These are phyloP conservation scores for Dexiosoma caninum DNA, from an alignment of 2,888 invertebrate species.

Conservation along the genomic window DNA sequence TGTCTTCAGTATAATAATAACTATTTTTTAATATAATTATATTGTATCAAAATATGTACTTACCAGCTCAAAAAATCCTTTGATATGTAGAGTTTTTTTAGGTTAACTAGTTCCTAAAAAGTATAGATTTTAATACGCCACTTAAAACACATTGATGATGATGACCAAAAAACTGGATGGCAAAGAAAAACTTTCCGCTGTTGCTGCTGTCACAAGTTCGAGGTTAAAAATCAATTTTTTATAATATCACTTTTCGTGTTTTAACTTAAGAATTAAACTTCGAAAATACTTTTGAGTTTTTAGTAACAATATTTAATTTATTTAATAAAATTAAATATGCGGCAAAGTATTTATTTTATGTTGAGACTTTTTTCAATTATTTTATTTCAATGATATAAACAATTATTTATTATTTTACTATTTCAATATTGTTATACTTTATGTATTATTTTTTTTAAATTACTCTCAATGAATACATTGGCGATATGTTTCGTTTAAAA, in stretches of 20 bases:
- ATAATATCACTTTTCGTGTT: neutral
- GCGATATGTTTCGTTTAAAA: constrained; percentile 58
- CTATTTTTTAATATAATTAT: no score
- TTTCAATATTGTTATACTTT: neutral
- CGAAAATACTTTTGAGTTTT: neutral
- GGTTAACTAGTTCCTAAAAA: constrained; percentile 51
- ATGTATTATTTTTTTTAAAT: neutral
- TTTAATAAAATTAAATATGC: neutral
- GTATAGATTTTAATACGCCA: constrained; percentile 17
- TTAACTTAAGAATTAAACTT: neutral
- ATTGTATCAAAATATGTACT: no score
- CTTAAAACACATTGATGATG: constrained; percentile 42
- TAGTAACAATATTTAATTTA: neutral
- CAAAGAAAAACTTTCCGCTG: neutral
- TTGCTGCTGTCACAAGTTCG: neutral
- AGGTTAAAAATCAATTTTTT: neutral
- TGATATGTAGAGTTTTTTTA: constrained; percentile 58
- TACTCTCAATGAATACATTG: constrained; percentile 40
- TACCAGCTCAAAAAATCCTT: constrained; percentile 58
- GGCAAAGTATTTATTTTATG: neutral
- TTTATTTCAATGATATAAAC: neutral
- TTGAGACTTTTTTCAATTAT: no score
- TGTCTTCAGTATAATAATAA: no score
- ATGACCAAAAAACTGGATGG: neutral
- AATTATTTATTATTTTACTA: neutral